Base-by-base conservation (phyloP, 92 coral and sea anemone species). In the Nematostella vectensis region DNA sequence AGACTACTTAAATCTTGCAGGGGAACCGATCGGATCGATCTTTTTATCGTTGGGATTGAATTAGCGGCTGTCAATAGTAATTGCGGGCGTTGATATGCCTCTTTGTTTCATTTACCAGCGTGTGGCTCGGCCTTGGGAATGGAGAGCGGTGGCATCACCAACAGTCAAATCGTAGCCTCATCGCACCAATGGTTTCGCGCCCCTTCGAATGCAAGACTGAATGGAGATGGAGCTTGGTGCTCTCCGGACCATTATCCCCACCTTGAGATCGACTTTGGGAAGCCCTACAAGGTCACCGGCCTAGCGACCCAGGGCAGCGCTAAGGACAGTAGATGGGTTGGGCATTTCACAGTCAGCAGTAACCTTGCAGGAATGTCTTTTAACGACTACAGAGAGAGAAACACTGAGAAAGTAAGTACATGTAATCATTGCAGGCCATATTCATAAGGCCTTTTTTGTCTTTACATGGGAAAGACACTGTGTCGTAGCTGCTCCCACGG, bases 271-370 rank as follows among this genome's bases (percentile, higher is more conserved):
- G 68, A 74, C 57, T 62, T 74, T 1, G 51, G 62, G 1, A 58
- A 25, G 50, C 33, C 38, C 20, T 74, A 61, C 58, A 54, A 49
- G 50, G 24, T 61, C 31, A 54, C 76, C 25, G 42, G 56, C 11
- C 47, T 68, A 17, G 82, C 76, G 4, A 76, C 76, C 1, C 82
- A 76, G 48, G 82, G 82, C 40, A 65, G 76, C 45, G 29, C 27
- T 0, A 33, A n/a, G 8, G 30, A n/a, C 12, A 55, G 53, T 20
- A 61, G 24, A 22, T 68, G 82, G 82, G 76, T 55, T 10, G 13
- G 27, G 31, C 19, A 10, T 25, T 76, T 63, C 55, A 62, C 1
- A 44, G 22, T 76, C 57, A 54, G 45, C 31, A 62, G 53, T 47
- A 53, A 18, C 1, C 57, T 51, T 11, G 71, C 67, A 23, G 75